A percentile compares a stretch with the other conserved stretches of the same genome.
These are phyloP conservation scores for Ariopsis seemanni DNA, from an alignment of 2,113 vertebrate species.

Conservation along the genomic window DNA sequence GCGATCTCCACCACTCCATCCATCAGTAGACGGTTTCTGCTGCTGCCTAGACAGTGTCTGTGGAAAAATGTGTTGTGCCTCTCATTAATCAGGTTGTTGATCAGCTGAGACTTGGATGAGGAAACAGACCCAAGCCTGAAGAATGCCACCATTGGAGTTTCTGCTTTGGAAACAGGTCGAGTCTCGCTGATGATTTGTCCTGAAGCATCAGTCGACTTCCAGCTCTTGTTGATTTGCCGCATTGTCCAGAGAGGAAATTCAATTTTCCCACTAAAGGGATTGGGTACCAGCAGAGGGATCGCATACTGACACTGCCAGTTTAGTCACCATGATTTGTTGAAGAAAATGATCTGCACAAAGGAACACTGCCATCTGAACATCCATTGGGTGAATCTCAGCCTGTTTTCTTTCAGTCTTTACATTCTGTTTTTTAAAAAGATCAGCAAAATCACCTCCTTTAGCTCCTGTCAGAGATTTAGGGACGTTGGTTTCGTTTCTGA, in stretches of 20 bases:
- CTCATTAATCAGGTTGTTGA: constrained; percentile 71
- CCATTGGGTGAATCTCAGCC: constrained; percentile 67
- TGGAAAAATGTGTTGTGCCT: constrained; percentile 72
- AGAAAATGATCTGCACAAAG: constrained; percentile 73
- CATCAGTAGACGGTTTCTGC: constrained; percentile 65
- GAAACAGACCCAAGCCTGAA: constrained; percentile 70
- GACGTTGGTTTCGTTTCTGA: not conserved
- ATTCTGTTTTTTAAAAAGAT: not conserved
- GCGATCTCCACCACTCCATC: constrained; percentile 74
- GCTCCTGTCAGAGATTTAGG: not conserved
- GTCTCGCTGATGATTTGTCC: constrained; percentile 44
- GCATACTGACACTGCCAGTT: constrained; percentile 79
- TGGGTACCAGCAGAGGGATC: constrained; percentile 72
- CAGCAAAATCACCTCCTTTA: not conserved
- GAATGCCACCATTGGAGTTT: constrained; percentile 70
- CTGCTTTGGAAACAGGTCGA: constrained; percentile 63
- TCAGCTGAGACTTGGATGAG: constrained; percentile 76
- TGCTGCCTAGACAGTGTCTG: constrained; percentile 68
- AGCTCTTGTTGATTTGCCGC: constrained; percentile 69
- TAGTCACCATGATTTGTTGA: constrained; percentile 68
- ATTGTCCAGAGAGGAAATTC: constrained; percentile 74
- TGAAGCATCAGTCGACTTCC: constrained; percentile 57
- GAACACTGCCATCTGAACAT: constrained; percentile 76
- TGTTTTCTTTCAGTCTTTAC: not conserved
- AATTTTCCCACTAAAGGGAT: constrained; percentile 55